phyloP scores from a whole-genome alignment of 35 echinoderm and acorn worm genomes.

The Strongylocentrotus purpuratus region DNA sequence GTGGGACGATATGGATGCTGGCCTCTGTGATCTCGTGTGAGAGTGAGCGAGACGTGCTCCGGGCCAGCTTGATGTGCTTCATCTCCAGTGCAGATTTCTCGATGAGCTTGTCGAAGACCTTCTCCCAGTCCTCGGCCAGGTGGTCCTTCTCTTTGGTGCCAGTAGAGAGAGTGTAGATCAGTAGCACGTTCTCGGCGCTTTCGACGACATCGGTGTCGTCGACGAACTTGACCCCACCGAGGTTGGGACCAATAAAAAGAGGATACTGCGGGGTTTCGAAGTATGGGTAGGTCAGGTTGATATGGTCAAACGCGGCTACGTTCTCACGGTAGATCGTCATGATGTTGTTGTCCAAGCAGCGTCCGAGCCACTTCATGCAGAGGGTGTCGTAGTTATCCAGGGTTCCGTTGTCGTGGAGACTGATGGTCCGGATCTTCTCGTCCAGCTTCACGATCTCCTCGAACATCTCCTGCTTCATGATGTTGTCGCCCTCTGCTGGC shows the following conservation, averaged over 20 bases:
- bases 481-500: slow-evolving; percentile 55
- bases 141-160: slow-evolving; percentile 32
- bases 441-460: slow-evolving; percentile 70
- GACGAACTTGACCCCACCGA: slow-evolving; percentile 58
- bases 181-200: slow-evolving; percentile 54
- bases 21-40: slow-evolving; percentile 70
- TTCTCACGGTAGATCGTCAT: slow-evolving; percentile 40
- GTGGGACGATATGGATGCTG: slow-evolving; percentile 73
- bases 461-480: slow-evolving; percentile 65
- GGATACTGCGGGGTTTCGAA: neutral
- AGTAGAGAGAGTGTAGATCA: slow-evolving; percentile 68
- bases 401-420: slow-evolving; percentile 43
- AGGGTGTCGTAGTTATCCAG: slow-evolving; percentile 57
- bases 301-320: slow-evolving; percentile 38
- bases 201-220: slow-evolving; percentile 60
- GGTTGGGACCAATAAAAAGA: slow-evolving; percentile 67
- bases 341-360: slow-evolving; percentile 64
- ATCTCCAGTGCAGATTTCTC: slow-evolving; percentile 63
- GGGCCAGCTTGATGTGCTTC: slow-evolving; percentile 54
- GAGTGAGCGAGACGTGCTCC: slow-evolving; percentile 67
- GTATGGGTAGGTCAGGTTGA: slow-evolving; percentile 70
- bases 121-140: slow-evolving; percentile 76
- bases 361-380: slow-evolving; percentile 64
- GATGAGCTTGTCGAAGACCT: slow-evolving; percentile 74
- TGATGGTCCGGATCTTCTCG: slow-evolving; percentile 48